Conservation (phyloP, 1,140 invertebrate genomes). For the Mamestra configurata region DNA sequence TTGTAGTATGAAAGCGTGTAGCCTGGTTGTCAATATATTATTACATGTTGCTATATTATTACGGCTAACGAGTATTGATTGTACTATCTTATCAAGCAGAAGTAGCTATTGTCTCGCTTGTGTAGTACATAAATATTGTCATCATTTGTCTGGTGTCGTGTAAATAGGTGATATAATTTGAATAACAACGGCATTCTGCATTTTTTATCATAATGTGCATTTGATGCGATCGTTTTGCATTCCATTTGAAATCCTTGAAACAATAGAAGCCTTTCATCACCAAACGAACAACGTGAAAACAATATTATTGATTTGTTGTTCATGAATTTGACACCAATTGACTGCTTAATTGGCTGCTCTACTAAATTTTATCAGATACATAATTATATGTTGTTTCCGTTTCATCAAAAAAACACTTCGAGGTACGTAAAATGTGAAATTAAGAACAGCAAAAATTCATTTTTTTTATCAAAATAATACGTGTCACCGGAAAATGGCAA, state of each 20-base stretch:
- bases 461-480: too few relatives aligned
- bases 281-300: background rate
- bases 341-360: background rate
- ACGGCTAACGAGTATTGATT: slow-evolving; percentile 37
- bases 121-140: slow-evolving; percentile 26
- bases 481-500: too few relatives aligned
- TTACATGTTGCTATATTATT: slow-evolving; percentile 38
- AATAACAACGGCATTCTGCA: background rate
- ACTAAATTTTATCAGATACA: background rate
- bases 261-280: background rate
- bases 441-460: too few relatives aligned
- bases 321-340: background rate
- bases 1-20: slow-evolving; percentile 55
- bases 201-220: slow-evolving; percentile 14
- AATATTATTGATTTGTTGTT: background rate
- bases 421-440: too few relatives aligned
- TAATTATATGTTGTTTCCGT: background rate
- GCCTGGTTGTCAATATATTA: slow-evolving; percentile 42
- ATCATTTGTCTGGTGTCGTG: slow-evolving; percentile 33
- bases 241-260: background rate
- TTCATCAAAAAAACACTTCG: background rate
- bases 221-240: background rate
- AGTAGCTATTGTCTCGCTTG: slow-evolving; percentile 21
- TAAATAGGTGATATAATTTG: slow-evolving; percentile 22
- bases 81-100: slow-evolving; percentile 48